Evolutionary conservation across 2,888 invertebrate genomes (phyloP).

Genomic region (Xanthia icteritia): DNA sequence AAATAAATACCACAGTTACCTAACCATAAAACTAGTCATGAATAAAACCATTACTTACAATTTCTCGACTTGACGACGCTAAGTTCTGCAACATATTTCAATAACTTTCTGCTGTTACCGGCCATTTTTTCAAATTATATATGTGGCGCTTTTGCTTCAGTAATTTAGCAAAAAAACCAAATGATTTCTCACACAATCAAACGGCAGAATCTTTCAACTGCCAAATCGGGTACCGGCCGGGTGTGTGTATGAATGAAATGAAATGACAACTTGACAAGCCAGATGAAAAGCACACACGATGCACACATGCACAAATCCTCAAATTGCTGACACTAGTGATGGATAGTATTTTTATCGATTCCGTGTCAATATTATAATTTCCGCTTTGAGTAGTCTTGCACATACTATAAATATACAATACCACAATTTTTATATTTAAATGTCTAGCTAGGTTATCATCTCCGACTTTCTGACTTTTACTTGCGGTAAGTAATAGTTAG

Average conservation of each 20-base stretch:
- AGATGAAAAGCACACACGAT: neutral
- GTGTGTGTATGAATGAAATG: slow-evolving; percentile 29
- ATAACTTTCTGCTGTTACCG: slow-evolving; percentile 78
- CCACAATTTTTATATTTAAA: neutral
- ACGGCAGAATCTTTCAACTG: slow-evolving; percentile 9
- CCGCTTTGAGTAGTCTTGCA: neutral
- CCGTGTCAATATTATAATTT: neutral
- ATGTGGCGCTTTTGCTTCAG: slow-evolving; percentile 60
- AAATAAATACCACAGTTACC: slow-evolving; percentile 67
- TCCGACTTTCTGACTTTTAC: neutral
- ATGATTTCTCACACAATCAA: slow-evolving; percentile 35
- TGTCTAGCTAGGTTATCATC: neutral
- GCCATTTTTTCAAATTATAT: slow-evolving; percentile 74
- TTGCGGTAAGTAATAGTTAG: neutral
- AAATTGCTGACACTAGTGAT: slow-evolving; percentile 10
- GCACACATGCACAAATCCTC: slow-evolving; percentile 13
- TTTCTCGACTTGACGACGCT: slow-evolving; percentile 74
- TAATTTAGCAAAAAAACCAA: slow-evolving; percentile 33
- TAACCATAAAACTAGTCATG: slow-evolving; percentile 70
- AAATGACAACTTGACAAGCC: neutral
- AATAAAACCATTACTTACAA: slow-evolving; percentile 78
- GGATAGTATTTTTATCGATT: neutral
- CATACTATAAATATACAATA: neutral
- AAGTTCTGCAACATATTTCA: slow-evolving; percentile 81
- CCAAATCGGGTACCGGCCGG: slow-evolving; percentile 30